A percentile compares a stretch with the other conserved stretches of the same genome.
phyloP scores from a whole-genome alignment of 2,113 vertebrate genomes.

The Pantherophis guttatus region DNA sequence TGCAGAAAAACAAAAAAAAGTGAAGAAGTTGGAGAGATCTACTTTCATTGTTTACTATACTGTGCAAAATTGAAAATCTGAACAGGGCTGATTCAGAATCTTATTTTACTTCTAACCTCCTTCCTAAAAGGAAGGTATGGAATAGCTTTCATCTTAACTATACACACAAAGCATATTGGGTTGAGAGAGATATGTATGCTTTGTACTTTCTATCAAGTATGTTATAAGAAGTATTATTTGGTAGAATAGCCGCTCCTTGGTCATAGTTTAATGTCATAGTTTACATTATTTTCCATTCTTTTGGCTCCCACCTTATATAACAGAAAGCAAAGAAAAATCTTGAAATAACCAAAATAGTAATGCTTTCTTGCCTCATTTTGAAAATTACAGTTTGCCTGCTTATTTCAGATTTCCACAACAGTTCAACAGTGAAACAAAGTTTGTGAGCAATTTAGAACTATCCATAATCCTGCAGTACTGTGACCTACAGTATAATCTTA shows the following conservation, averaged over 20 bases:
- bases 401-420: neutral
- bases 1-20: too few relatives aligned
- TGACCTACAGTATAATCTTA: neutral
- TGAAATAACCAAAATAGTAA: neutral
- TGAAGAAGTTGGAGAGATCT: neutral
- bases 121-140: neutral
- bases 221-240: neutral
- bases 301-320: neutral
- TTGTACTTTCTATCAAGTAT: neutral
- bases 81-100: neutral
- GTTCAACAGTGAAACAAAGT: neutral
- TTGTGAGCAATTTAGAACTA: neutral
- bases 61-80: neutral
- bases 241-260: neutral
- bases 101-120: neutral
- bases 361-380: neutral
- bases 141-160: neutral
- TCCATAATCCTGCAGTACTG: neutral
- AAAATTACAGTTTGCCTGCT: neutral
- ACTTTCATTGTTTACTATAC: neutral
- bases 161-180: neutral
- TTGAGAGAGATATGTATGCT: neutral
- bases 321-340: too few relatives aligned
- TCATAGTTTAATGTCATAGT: neutral
- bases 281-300: neutral